A percentile compares a stretch with the other conserved stretches of the same genome.
Conservation (phyloP, 2,888 invertebrate genomes). For the Tineola bisselliella region DNA sequence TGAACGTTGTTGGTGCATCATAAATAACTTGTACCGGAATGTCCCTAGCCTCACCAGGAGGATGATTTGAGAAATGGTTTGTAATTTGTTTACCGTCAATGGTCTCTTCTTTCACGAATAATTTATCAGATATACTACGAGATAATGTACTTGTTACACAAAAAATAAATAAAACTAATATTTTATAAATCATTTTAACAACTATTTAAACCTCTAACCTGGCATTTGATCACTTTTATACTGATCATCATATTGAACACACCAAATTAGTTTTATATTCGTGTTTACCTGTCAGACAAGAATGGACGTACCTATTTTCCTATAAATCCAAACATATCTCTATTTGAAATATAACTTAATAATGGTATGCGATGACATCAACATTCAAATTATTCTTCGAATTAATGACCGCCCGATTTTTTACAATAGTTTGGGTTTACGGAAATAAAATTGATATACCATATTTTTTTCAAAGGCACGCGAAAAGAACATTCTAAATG, state of each 20-base stretch:
- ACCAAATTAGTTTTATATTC: conserved; percentile 29
- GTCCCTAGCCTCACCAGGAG: neutral
- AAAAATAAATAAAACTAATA: conserved; percentile 19
- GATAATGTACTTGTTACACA: conserved; percentile 20
- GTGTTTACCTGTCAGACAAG: conserved; percentile 47
- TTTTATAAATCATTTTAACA: conserved; percentile 17
- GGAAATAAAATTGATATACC: neutral
- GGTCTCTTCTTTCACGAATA: conserved; percentile 16
- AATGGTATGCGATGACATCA: conserved; percentile 7
- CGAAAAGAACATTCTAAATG: too few species aligned
- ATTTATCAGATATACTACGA: conserved; percentile 17
- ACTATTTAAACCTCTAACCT: neutral
- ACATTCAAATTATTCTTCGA: neutral
- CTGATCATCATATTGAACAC: neutral
- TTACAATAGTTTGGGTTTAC: neutral
- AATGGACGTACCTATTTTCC: conserved; percentile 18
- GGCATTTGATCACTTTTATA: conserved; percentile 3
- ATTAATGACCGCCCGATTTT: neutral
- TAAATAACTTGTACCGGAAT: conserved; percentile 1
- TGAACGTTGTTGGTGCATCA: neutral
- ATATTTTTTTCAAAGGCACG: too few species aligned
- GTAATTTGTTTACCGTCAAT: neutral
- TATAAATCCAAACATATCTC: neutral
- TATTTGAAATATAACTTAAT: neutral
- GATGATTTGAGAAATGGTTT: conserved; percentile 3